phyloP scores from a whole-genome alignment of 2,113 vertebrate species.

The Triplophysa tibetana region DNA sequence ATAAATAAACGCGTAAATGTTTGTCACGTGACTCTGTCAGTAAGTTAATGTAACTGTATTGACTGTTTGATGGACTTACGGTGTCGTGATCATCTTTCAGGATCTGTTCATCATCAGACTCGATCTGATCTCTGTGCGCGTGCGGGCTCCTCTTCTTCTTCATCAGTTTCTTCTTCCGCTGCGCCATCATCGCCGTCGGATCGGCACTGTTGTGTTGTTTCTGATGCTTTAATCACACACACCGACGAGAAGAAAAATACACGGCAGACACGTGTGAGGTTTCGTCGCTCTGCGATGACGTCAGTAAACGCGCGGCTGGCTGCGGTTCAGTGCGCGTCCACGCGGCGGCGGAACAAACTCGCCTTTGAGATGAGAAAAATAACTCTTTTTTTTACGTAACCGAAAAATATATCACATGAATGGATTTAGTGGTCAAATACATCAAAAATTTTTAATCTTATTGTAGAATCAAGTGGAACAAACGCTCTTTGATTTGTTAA shows the following conservation, averaged over 20 bases:
- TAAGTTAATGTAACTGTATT: too few relatives aligned
- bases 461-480: too few relatives aligned
- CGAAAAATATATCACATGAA: too few relatives aligned
- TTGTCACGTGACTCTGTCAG: background rate
- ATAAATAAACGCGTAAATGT: background rate
- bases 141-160: conserved; percentile 67
- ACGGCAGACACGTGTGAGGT: conserved; percentile 3
- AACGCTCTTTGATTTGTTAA: too few relatives aligned
- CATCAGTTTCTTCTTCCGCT: conserved; percentile 73
- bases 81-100: conserved; percentile 65
- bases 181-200: conserved; percentile 64
- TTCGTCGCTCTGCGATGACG: background rate
- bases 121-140: conserved; percentile 62
- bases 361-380: too few relatives aligned
- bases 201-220: background rate
- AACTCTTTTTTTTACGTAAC: too few relatives aligned
- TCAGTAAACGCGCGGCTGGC: background rate
- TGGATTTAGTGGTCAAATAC: too few relatives aligned
- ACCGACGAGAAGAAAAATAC: background rate
- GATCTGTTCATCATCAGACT: conserved; percentile 72
- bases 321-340: background rate
- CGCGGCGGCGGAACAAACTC: background rate
- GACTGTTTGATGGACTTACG: background rate
- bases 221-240: background rate
- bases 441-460: too few relatives aligned